Conservation (phyloP, 2,113 vertebrate species). For the Ginglymostoma cirratum region DNA sequence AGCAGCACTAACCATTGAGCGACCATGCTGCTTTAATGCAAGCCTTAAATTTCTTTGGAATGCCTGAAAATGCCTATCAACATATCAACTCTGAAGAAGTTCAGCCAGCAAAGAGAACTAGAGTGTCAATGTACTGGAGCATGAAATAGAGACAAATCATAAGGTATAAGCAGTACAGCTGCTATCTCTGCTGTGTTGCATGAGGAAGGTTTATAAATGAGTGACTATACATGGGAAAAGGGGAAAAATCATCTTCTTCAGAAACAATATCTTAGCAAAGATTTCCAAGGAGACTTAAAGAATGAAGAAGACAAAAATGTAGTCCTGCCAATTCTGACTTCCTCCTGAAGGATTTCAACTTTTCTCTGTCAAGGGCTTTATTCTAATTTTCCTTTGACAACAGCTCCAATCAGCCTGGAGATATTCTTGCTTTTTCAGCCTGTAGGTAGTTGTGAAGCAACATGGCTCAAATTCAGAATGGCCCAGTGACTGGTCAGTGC, state of each 20-base stretch:
- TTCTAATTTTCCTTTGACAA: too few species aligned
- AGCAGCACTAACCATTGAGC: too few species aligned
- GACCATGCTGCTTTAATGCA: too few species aligned
- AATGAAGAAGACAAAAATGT: neutral
- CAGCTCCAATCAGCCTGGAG: too few species aligned
- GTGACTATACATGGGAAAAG: neutral
- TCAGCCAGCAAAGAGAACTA: neutral
- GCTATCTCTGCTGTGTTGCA: neutral
- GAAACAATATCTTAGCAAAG: neutral
- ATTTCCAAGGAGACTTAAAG: neutral
- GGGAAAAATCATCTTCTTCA: neutral
- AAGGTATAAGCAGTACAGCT: neutral
- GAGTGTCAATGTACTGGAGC: neutral
- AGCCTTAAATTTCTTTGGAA: neutral
- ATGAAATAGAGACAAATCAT: neutral
- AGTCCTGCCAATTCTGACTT: too few species aligned
- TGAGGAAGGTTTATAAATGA: neutral
- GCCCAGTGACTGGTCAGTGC: too few species aligned
- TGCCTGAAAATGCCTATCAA: neutral
- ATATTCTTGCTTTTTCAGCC: too few species aligned
- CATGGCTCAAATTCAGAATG: too few species aligned
- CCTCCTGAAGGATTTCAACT: too few species aligned
- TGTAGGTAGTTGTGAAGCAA: too few species aligned
- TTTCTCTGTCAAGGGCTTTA: too few species aligned
- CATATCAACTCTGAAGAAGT: neutral